These are phyloP conservation scores for Nestor notabilis DNA, from an alignment of 2,113 vertebrate species.

Conservation along the genomic window DNA sequence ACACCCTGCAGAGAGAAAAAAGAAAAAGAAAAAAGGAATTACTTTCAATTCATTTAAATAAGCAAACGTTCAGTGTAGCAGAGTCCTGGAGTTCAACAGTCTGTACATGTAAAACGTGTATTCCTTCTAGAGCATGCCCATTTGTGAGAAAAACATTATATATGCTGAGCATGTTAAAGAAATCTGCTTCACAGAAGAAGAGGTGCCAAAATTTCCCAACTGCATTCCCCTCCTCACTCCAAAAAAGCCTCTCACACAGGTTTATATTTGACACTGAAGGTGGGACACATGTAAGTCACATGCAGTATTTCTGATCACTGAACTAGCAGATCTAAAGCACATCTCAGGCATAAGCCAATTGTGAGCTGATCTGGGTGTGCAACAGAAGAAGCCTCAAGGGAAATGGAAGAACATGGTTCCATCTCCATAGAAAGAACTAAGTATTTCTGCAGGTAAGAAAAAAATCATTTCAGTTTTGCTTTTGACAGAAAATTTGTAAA, in stretches of 20 bases:
- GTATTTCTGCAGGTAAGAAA: not conserved
- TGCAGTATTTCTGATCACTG: accelerated
- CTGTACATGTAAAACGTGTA: too few species aligned
- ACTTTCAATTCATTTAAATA: not conserved
- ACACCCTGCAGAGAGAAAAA: conserved; percentile 78
- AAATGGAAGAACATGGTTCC: not conserved
- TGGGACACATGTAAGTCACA: accelerated
- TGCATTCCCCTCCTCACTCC: not conserved
- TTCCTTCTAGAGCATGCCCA: not conserved
- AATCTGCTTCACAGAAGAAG: not conserved
- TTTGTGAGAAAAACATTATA: not conserved
- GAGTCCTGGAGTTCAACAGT: not conserved
- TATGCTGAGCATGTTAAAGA: not conserved
- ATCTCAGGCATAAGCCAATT: not conserved
- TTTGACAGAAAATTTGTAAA: not conserved
- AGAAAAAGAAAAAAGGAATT: not conserved
- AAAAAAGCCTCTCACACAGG: accelerated
- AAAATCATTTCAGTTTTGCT: not conserved
- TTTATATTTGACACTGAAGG: not conserved
- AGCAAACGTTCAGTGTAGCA: not conserved
- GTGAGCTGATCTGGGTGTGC: not conserved
- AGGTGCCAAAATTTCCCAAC: not conserved
- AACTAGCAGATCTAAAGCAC: not conserved
- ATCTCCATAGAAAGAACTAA: not conserved
- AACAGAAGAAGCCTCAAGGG: not conserved